Conservation (phyloP, 2,888 invertebrate species). For the Drosophila meridiana region DNA sequence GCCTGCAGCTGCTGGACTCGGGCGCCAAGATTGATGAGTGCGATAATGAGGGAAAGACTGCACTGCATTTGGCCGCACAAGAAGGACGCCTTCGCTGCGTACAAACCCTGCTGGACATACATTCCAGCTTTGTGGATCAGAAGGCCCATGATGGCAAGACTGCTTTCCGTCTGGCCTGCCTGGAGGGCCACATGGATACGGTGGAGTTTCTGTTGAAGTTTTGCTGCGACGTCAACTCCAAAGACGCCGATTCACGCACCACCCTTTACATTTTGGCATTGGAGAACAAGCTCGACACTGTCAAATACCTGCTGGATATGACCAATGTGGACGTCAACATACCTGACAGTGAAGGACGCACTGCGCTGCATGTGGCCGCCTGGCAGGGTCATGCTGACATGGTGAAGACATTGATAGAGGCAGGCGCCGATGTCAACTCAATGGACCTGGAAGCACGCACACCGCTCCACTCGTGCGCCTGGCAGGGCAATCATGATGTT, state of each 20-base stretch:
- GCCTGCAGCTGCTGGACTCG: slow-evolving; percentile 88
- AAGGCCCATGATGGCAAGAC: slow-evolving; percentile 96
- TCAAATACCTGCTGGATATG: slow-evolving; percentile 91
- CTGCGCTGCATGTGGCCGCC: slow-evolving; percentile 94
- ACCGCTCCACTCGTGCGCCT: slow-evolving; percentile 96
- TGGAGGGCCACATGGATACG: slow-evolving; percentile 90
- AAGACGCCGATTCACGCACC: slow-evolving; percentile 96
- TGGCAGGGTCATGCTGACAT: slow-evolving; percentile 98
- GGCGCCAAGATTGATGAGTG: slow-evolving; percentile 95
- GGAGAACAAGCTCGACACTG: slow-evolving; percentile 94
- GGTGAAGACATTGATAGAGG: slow-evolving; percentile 91
- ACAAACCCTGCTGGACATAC: slow-evolving; percentile 89
- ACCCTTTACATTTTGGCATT: slow-evolving; percentile 96
- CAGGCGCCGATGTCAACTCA: slow-evolving; percentile 92
- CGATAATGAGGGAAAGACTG: slow-evolving; percentile 96
- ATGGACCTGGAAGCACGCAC: slow-evolving; percentile 94
- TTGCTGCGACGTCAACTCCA: slow-evolving; percentile 93
- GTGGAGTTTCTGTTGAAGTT: slow-evolving; percentile 88
- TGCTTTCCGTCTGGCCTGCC: slow-evolving; percentile 88
- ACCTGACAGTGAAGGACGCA: slow-evolving; percentile 95
- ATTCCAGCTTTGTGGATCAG: slow-evolving; percentile 92
- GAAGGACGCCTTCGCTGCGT: slow-evolving; percentile 90
- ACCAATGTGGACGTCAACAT: slow-evolving; percentile 93
- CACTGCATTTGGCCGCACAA: slow-evolving; percentile 94
- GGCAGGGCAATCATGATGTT: slow-evolving; percentile 96